Base-by-base conservation (phyloP, 2,113 vertebrate genomes). In the Aramus guarauna region DNA sequence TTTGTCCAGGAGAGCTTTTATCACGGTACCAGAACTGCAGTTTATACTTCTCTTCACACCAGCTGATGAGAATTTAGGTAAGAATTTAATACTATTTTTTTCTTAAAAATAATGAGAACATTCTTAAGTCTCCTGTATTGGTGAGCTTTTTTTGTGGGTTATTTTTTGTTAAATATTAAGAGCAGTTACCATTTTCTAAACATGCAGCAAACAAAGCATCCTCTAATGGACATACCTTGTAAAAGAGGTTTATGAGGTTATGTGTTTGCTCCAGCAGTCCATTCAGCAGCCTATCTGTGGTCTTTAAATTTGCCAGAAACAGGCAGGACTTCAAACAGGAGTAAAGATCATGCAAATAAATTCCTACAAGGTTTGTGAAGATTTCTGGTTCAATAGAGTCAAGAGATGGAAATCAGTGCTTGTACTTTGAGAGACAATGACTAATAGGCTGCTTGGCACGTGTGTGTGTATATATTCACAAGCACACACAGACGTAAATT, bases 11-110 rank as follows among this genome's bases (percentile, higher is more conserved):
- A 98, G 97, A 1, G 98, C 98, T 69, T 99, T 99, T 94, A 98
- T 97, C 59, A 97, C 97, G 2, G 79, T 99, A 18, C 92, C 98
- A 79, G 99, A 99, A 60, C 97, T 99, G 34, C 98, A 99, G 36
- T 98, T 98, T 88, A 88, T 99, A 96, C 98, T 98, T 86, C 98
- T 99, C 77, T 78, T 99, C 73, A 84, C 98, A 69, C 98, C 98
- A 12, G 39, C 96, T 39, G 85, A 95, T 47, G 80, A 95, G 48
- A 48, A 43, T 68, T 92, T 99, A 92, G 99, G 99, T 99, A 98
- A 98, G 98, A 74, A 43, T 77, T 71, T 19, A 72, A 68, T 83
- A 43, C 27, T 15, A 9, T 62, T 89, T 76, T 91, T 45, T 62
- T 94, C 19, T 69, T 41, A 72, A 58, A 92, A 73, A 59, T 43